phyloP scores from a whole-genome alignment of 2,113 vertebrate genomes.

The Coptodon rendalli region DNA sequence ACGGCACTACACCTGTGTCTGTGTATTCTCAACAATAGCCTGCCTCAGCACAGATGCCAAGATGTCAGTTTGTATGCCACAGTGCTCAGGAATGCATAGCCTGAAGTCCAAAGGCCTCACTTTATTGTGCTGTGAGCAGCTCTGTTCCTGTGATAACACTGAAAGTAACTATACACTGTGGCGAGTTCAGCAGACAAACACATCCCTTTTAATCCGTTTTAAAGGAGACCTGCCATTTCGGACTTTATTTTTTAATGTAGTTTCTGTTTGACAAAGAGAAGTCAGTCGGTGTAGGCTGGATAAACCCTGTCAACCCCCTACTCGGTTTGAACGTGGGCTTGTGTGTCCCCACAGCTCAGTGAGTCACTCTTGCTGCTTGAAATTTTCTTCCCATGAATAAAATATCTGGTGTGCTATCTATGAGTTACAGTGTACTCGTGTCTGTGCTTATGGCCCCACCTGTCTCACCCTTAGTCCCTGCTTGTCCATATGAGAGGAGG shows the following conservation, averaged over 20 bases:
- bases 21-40: not conserved
- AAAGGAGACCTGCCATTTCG: not conserved
- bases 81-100: slow-evolving; percentile 47
- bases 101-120: slow-evolving; percentile 18
- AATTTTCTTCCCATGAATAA: slow-evolving; percentile 66
- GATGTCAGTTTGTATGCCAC: slow-evolving; percentile 3
- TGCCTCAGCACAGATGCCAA: not conserved
- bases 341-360: slow-evolving; percentile 32
- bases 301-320: slow-evolving; percentile 43
- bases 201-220: not conserved
- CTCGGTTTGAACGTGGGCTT: not conserved
- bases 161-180: not conserved
- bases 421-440: slow-evolving; percentile 38
- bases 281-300: slow-evolving; percentile 1
- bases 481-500: not conserved
- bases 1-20: not conserved
- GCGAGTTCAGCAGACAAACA: not conserved
- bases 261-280: slow-evolving; percentile 17
- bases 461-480: not conserved
- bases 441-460: not conserved
- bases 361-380: slow-evolving; percentile 55
- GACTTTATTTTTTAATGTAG: slow-evolving; percentile 44
- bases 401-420: slow-evolving; percentile 55
- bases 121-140: slow-evolving; percentile 23
- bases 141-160: not conserved